Evolutionary conservation across 2,888 invertebrate genomes (phyloP).

Genomic region (Desoria tigrina): DNA sequence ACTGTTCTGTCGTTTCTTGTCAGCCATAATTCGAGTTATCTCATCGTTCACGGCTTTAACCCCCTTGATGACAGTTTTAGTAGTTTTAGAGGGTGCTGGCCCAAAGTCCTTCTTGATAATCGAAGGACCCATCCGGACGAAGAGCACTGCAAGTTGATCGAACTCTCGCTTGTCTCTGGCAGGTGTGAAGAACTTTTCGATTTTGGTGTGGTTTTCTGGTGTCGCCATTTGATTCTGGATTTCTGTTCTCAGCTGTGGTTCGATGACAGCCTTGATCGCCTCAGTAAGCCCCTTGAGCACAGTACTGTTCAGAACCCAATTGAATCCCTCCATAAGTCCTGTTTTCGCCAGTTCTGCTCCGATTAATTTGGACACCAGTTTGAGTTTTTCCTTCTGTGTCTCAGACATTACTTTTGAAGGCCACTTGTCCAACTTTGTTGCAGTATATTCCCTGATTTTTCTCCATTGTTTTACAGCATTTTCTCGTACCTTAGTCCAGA

Average conservation of each 20-base stretch:
- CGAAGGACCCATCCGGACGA: neutral
- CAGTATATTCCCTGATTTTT: too few species aligned
- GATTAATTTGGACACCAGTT: too few species aligned
- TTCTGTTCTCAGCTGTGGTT: neutral
- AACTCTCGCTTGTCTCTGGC: neutral
- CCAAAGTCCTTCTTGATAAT: neutral
- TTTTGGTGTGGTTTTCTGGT: neutral
- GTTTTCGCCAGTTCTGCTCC: neutral
- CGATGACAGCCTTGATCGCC: neutral
- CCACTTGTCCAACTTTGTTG: too few species aligned
- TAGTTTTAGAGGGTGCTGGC: neutral
- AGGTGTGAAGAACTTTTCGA: neutral
- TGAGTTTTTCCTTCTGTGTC: too few species aligned
- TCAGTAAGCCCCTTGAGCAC: neutral
- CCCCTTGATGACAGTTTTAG: neutral
- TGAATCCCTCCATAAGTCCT: neutral
- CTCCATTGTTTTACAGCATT: too few species aligned
- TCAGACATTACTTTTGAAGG: too few species aligned
- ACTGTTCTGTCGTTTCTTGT: neutral
- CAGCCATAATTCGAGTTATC: neutral
- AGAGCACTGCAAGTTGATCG: neutral
- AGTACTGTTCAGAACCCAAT: neutral
- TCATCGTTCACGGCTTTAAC: neutral
- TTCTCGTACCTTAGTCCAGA: too few species aligned
- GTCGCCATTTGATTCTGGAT: neutral